These are phyloP conservation scores for Phaethon lepturus DNA, from an alignment of 2,113 vertebrate genomes.

Conservation along the genomic window DNA sequence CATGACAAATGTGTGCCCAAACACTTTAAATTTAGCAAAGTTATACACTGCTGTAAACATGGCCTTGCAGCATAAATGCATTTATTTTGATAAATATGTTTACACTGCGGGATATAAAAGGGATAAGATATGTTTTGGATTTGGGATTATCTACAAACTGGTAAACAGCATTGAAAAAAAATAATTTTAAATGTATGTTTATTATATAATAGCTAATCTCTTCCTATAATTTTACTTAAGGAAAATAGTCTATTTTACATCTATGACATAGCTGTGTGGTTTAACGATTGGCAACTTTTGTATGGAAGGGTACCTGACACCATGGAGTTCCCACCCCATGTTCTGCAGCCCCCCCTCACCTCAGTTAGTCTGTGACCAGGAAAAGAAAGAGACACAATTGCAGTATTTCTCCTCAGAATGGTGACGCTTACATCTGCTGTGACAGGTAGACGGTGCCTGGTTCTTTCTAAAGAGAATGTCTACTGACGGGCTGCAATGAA, in stretches of 20 bases:
- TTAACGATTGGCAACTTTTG: background rate
- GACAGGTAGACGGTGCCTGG: background rate
- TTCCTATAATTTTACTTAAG: background rate
- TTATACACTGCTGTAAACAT: slow-evolving; percentile 21
- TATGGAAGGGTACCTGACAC: background rate
- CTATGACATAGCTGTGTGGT: background rate
- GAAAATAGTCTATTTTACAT: background rate
- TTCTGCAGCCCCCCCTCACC: background rate
- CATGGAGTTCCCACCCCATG: too few species aligned
- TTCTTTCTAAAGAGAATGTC: background rate
- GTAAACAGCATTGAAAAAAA: background rate
- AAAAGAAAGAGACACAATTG: background rate
- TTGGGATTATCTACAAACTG: slow-evolving; percentile 23
- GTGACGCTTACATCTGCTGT: background rate
- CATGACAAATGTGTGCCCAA: slow-evolving; percentile 31
- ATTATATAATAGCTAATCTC: background rate
- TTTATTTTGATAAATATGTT: slow-evolving; percentile 61
- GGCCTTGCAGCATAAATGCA: slow-evolving; percentile 28
- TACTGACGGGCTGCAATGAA: background rate
- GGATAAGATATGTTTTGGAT: slow-evolving; percentile 13
- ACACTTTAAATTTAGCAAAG: slow-evolving; percentile 37
- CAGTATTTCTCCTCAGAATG: background rate
- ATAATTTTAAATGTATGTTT: background rate
- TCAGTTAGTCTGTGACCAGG: background rate
- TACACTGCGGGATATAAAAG: slow-evolving; percentile 37